Percentiles rank a stretch among this genome's conserved stretches.
Conservation (phyloP, 2,113 vertebrate species). For the Condylura cristata region DNA sequence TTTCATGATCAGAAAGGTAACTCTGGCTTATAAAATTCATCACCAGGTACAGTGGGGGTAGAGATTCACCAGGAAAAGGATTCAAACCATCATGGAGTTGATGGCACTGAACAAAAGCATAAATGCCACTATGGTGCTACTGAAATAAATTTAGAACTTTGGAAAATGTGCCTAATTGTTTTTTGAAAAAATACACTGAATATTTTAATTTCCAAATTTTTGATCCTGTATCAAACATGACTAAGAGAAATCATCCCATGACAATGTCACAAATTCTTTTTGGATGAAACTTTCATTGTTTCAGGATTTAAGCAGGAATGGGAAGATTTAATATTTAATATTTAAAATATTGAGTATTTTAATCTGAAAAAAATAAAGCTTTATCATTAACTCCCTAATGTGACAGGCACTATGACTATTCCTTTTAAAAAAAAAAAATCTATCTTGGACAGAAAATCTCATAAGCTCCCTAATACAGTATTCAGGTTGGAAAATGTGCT, state of each 20-base stretch:
- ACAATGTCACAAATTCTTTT: neutral
- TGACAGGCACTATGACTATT: neutral
- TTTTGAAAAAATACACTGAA: neutral
- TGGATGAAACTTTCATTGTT: neutral
- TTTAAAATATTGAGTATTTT: too few relatives aligned
- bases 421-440: neutral
- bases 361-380: neutral
- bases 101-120: neutral
- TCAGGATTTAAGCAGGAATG: neutral
- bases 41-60: neutral
- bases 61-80: conserved; percentile 2
- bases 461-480: neutral
- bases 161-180: too few relatives aligned
- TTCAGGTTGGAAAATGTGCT: neutral
- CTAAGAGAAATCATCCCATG: neutral
- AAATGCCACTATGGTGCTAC: neutral
- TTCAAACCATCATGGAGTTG: neutral
- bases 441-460: neutral
- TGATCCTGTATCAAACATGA: neutral
- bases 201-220: neutral
- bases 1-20: neutral
- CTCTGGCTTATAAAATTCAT: neutral
- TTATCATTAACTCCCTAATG: neutral
- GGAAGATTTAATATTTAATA: too few relatives aligned
- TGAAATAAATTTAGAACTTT: neutral